phyloP scores from a whole-genome alignment of 2,888 invertebrate genomes.

The Papilio demoleus region DNA sequence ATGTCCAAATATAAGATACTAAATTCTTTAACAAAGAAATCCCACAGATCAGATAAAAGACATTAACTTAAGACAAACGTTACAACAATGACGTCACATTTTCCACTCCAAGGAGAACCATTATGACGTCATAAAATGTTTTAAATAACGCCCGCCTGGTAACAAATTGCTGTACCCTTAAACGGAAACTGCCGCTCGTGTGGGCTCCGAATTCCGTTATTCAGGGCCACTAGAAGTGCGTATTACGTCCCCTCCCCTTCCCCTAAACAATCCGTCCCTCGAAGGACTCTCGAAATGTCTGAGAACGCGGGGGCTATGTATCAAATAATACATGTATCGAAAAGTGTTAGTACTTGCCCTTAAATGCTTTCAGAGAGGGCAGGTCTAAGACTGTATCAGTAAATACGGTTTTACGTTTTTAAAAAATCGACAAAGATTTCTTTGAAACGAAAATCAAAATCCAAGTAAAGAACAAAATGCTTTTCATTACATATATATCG shows the following conservation, averaged over 20 bases:
- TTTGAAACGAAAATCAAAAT: too few species aligned
- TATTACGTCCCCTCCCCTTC: conserved; percentile 39
- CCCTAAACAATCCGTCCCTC: conserved; percentile 40
- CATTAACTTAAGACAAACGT: conserved; percentile 19
- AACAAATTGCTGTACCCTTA: conserved; percentile 41
- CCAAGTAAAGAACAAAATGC: too few species aligned
- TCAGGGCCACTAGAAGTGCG: conserved; percentile 36
- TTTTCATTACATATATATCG: too few species aligned
- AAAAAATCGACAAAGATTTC: neutral
- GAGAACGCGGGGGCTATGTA: conserved; percentile 42
- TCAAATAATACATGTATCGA: conserved; percentile 51
- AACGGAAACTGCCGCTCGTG: conserved; percentile 37
- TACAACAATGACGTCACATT: conserved; percentile 27
- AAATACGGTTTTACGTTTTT: neutral
- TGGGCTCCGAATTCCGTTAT: conserved; percentile 36
- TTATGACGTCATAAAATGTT: conserved; percentile 40
- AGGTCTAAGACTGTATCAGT: conserved; percentile 11
- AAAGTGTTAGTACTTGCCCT: conserved; percentile 41
- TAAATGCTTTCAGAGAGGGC: conserved; percentile 39
- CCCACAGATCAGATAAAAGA: conserved; percentile 14
- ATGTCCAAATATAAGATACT: too few species aligned
- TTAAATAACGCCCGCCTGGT: conserved; percentile 33
- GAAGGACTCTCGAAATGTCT: conserved; percentile 48
- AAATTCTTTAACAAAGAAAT: neutral
- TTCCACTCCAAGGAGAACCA: conserved; percentile 37